phyloP scores from a whole-genome alignment of 2,888 invertebrate genomes.

The Pardosa pseudoannulata region DNA sequence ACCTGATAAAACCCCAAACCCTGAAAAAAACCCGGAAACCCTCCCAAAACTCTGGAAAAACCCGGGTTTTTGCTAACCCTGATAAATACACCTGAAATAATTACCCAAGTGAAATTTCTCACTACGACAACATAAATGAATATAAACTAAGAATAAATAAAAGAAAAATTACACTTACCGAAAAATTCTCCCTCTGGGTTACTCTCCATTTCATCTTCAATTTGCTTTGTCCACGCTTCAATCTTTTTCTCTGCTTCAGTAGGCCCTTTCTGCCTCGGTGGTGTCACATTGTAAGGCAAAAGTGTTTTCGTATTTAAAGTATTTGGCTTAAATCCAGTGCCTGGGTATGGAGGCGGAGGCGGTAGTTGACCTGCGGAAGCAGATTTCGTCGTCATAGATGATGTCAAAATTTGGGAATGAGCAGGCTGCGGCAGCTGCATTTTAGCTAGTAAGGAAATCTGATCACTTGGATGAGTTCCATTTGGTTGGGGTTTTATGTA shows the following conservation, averaged over 20 bases:
- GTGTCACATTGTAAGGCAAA: constrained; percentile 91
- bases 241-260: constrained; percentile 94
- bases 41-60: too few relatives aligned
- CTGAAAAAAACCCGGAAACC: too few relatives aligned
- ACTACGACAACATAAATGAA: too few relatives aligned
- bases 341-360: constrained; percentile 44
- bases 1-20: too few relatives aligned
- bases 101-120: too few relatives aligned
- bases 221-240: constrained; percentile 91
- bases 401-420: constrained; percentile 54
- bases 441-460: constrained; percentile 27
- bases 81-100: too few relatives aligned
- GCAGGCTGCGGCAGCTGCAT: constrained; percentile 57
- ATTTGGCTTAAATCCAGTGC: constrained; percentile 52
- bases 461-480: constrained; percentile 27
- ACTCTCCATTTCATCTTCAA: constrained; percentile 97
- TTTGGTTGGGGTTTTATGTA: constrained; percentile 35
- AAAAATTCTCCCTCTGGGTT: constrained; percentile 97
- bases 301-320: constrained; percentile 77
- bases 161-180: constrained; percentile 84
- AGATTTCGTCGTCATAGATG: constrained; percentile 35
- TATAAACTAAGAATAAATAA: too few relatives aligned
- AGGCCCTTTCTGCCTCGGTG: constrained; percentile 89
- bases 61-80: too few relatives aligned
- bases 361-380: constrained; percentile 2